phyloP scores from a whole-genome alignment of 2,797 vertebrate species.

The Gobionotothen gibberifrons region DNA sequence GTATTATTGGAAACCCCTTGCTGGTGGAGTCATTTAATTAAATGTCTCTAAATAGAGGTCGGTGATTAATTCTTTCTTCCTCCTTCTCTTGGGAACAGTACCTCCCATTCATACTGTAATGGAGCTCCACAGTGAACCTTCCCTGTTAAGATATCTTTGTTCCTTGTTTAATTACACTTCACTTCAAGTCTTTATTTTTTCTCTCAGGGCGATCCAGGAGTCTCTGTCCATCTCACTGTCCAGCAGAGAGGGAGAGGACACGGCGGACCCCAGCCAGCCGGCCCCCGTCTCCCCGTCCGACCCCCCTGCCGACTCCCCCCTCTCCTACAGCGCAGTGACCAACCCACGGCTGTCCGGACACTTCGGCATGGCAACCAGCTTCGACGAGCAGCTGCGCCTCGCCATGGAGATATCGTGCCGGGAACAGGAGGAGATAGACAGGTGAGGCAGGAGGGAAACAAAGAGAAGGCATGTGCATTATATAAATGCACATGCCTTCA shows the following conservation, averaged over 20 bases:
- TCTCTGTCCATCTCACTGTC: conserved; percentile 88
- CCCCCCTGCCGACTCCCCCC: conserved; percentile 70
- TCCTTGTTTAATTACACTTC: conserved; percentile 30
- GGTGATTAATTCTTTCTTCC: conserved; percentile 61
- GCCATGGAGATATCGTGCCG: conserved; percentile 93
- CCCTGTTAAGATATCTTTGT: background rate
- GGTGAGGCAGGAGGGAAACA: conserved; percentile 48
- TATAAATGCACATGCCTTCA: background rate
- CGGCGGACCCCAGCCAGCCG: conserved; percentile 65
- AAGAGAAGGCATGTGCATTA: background rate
- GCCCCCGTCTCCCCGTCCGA: conserved; percentile 72
- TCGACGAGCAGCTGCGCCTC: conserved; percentile 92
- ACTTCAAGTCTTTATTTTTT: background rate
- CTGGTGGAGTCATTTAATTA: conserved; percentile 61
- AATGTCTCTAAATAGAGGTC: conserved; percentile 57
- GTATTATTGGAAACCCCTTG: conserved; percentile 29
- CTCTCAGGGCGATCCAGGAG: conserved; percentile 91
- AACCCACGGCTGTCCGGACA: conserved; percentile 71
- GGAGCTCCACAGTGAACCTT: conserved; percentile 27
- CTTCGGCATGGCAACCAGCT: conserved; percentile 80
- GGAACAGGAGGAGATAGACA: conserved; percentile 91
- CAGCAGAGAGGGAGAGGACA: conserved; percentile 77
- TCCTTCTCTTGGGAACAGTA: conserved; percentile 49
- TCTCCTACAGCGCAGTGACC: conserved; percentile 73
- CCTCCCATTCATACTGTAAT: conserved; percentile 52